Conservation (phyloP, 2,888 invertebrate species). For the Caenorhabditis wallacei region DNA sequence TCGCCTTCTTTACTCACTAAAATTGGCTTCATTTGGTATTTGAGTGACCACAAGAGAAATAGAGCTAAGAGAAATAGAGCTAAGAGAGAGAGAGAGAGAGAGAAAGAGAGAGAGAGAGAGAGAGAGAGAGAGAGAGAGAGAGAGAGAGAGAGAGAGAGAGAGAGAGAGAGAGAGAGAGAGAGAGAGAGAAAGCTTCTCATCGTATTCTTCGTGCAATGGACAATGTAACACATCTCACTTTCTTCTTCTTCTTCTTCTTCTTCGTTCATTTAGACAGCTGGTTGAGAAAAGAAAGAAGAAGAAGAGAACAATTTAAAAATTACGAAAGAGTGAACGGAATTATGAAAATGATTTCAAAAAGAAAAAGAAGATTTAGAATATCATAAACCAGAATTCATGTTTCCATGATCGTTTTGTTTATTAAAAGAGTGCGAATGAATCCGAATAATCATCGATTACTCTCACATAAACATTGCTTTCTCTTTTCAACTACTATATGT, state of each 20-base stretch:
- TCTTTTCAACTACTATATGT: constrained; percentile 20
- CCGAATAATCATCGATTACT: constrained; percentile 53
- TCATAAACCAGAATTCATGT: constrained; percentile 38
- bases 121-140: not conserved
- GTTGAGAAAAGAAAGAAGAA: constrained; percentile 15
- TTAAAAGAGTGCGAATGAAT: constrained; percentile 14
- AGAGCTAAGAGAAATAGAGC: too few species aligned
- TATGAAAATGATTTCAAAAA: constrained; percentile 32
- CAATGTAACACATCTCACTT: constrained; percentile 48
- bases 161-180: not conserved
- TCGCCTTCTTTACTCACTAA: constrained; percentile 5
- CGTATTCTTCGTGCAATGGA: constrained; percentile 57
- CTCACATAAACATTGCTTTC: constrained; percentile 21
- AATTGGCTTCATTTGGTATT: constrained; percentile 57
- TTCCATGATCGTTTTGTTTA: constrained; percentile 35
- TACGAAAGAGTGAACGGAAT: constrained; percentile 32
- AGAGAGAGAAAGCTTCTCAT: constrained; percentile 23
- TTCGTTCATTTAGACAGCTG: constrained; percentile 63
- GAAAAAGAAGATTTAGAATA: constrained; percentile 23
- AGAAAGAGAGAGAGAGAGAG: not conserved
- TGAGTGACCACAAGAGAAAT: constrained; percentile 29
- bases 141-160: not conserved
- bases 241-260: constrained; percentile 25
- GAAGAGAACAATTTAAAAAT: constrained; percentile 21
- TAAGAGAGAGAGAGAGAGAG: not conserved